Evolutionary conservation across 2,113 vertebrate genomes (phyloP).

Genomic region (Haemorhous mexicanus): DNA sequence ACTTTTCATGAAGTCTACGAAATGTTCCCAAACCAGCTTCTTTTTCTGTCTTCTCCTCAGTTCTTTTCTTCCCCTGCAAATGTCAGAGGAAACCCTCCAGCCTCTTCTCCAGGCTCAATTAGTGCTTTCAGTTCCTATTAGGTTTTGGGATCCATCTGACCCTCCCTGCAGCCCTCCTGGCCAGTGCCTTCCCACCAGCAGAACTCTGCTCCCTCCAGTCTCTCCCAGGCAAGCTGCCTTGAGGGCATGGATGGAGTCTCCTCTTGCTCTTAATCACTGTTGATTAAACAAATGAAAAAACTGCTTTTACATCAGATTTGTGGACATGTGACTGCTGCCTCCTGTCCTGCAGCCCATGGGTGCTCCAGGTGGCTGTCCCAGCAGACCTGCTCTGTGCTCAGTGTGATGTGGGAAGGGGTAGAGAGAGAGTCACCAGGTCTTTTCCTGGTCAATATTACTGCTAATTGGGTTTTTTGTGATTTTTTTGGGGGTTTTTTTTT

Average conservation of each 20-base stretch:
- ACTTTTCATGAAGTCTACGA: background rate
- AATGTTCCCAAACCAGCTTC: background rate
- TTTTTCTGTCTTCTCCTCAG: background rate
- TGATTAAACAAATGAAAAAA: background rate
- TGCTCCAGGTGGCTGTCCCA: background rate
- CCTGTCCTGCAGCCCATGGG: background rate
- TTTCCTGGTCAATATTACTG: background rate
- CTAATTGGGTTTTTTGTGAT: too few relatives aligned
- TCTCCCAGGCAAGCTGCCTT: background rate
- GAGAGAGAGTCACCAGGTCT: background rate
- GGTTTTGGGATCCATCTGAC: background rate
- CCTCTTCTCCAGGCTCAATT: slow-evolving; percentile 36
- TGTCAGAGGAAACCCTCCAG: slow-evolving; percentile 33
- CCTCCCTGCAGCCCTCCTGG: background rate
- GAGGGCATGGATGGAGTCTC: background rate
- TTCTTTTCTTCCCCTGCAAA: background rate
- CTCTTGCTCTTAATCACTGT: background rate
- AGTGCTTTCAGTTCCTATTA: slow-evolving; percentile 57
- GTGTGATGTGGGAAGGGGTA: background rate
- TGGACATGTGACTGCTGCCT: background rate
- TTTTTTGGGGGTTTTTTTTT: too few relatives aligned
- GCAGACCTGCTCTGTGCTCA: background rate
- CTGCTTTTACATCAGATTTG: background rate
- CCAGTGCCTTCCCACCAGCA: slow-evolving; percentile 5
- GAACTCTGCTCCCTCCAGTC: background rate